These are phyloP conservation scores for Leptodactylus fuscus DNA, from an alignment of 2,113 vertebrate species.

Conservation along the genomic window DNA sequence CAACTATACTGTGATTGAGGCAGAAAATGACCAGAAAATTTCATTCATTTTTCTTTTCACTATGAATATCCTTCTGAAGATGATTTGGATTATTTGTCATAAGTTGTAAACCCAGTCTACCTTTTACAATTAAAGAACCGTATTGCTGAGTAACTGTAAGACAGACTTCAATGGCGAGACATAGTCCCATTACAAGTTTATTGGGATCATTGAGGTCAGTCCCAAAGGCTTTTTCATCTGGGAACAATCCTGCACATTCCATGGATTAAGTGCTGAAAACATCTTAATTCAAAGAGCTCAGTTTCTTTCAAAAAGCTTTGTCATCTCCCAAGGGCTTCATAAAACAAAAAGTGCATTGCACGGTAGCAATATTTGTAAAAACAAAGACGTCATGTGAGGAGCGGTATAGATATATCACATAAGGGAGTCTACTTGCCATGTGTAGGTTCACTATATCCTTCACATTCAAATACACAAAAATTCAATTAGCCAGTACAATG, in stretches of 20 bases:
- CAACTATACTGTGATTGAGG: too few relatives aligned
- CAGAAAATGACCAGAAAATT: too few relatives aligned
- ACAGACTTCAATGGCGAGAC: slow-evolving; percentile 23
- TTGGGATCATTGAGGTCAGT: slow-evolving; percentile 48
- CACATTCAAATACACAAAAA: background rate
- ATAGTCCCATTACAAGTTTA: slow-evolving; percentile 45
- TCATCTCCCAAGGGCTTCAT: slow-evolving; percentile 30
- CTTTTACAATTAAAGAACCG: slow-evolving; percentile 19
- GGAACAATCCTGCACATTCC: slow-evolving; percentile 31
- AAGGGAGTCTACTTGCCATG: background rate
- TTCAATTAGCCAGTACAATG: background rate
- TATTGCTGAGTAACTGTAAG: slow-evolving; percentile 50
- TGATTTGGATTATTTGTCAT: background rate
- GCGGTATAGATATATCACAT: background rate
- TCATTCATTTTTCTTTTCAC: too few relatives aligned
- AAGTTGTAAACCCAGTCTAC: slow-evolving; percentile 7
- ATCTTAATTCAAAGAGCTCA: slow-evolving; percentile 32
- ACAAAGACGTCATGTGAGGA: background rate
- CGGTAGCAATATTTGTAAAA: slow-evolving; percentile 14
- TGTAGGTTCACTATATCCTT: background rate
- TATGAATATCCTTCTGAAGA: too few relatives aligned
- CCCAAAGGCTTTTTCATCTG: slow-evolving; percentile 28
- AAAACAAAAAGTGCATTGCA: slow-evolving; percentile 20
- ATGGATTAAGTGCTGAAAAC: slow-evolving; percentile 52
- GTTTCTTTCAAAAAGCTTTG: slow-evolving; percentile 48